Evolutionary conservation across 2,113 vertebrate species (phyloP).

Genomic region (Paracanthobrama guichenoti): DNA sequence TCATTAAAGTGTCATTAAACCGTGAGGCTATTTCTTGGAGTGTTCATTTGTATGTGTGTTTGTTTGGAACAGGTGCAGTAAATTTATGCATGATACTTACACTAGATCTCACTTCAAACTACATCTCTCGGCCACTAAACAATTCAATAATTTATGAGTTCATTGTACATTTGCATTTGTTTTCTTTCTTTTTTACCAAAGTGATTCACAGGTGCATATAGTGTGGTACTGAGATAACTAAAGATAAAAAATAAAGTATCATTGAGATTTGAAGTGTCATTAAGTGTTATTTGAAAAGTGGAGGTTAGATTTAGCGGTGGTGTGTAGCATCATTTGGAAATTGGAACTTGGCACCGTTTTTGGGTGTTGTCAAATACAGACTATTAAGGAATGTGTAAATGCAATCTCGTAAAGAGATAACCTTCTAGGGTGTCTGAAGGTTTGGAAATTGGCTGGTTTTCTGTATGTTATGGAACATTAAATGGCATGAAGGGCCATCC

Average conservation of each 20-base stretch:
- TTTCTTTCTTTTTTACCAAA: not conserved
- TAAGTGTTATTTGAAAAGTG: not conserved
- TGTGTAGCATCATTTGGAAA: not conserved
- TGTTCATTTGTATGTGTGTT: constrained; percentile 12
- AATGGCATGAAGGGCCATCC: not conserved
- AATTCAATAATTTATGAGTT: constrained; percentile 65
- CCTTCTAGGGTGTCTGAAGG: not conserved
- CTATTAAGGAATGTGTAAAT: not conserved
- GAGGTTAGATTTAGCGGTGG: not conserved
- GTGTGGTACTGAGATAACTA: not conserved
- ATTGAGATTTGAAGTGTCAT: not conserved
- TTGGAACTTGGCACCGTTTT: not conserved
- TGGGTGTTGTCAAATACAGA: not conserved
- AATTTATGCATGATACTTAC: constrained; percentile 61
- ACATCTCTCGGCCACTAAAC: constrained; percentile 44
- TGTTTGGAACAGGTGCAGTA: constrained; percentile 20
- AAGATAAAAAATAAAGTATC: not conserved
- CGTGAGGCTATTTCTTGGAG: not conserved
- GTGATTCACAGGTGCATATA: not conserved
- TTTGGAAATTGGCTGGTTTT: not conserved
- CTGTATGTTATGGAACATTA: not conserved
- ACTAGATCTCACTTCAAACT: constrained; percentile 23
- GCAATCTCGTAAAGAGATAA: not conserved
- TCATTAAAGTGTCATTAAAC: constrained; percentile 13
- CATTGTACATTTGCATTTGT: not conserved